Base-by-base conservation (phyloP, 2,797 vertebrate species). In the Syncerus caffer region DNA sequence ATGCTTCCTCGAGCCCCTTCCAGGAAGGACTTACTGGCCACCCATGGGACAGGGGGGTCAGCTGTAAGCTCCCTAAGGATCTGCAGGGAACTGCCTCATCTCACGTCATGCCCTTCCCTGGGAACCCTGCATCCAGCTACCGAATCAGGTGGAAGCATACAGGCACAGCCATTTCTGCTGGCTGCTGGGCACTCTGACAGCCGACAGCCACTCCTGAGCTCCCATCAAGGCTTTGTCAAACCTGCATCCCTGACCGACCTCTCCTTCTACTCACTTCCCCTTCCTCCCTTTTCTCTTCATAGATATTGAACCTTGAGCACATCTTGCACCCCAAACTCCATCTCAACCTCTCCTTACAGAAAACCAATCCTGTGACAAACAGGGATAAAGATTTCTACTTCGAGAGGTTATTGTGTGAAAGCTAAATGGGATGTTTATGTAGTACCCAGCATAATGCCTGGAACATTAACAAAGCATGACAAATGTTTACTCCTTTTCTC, bases 311-410 rank as follows among this genome's bases (percentile, higher is more conserved):
- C 58, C n/a, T 96, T 93, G 62, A 47, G 93, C 91, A 67, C 31
- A 34, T 58, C 58, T 93, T n/a, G 76, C 10, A 93, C 45, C 82
- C 60, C 58, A 60, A 15, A 51, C 45, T 78, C 62, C 53, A 60
- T 42, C 57, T 53, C 89, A 45, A 31, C 89, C 60, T 89, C 86
- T 89, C 84, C 55, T 90, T 93, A 47, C 29, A 53, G 88, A 84
- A 83, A 88, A 34, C 58, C 64, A 94, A 84, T 45, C 62, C 55
- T 12, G 64, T 83, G 85, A 95, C 82, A 64, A 87, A 57, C 76
- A 85, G 80, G 71, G 64, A 55, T 57, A 95, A 88, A 34, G 82
- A 90, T 60, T 92, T 97, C 92, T 34, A 90, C 85, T 94, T 94
- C 17, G 34, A 93, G 84, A 96, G 57, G 80, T 60, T 47, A 62